phyloP scores from a whole-genome alignment of 1,140 invertebrate genomes.

The Penaeus indicus region DNA sequence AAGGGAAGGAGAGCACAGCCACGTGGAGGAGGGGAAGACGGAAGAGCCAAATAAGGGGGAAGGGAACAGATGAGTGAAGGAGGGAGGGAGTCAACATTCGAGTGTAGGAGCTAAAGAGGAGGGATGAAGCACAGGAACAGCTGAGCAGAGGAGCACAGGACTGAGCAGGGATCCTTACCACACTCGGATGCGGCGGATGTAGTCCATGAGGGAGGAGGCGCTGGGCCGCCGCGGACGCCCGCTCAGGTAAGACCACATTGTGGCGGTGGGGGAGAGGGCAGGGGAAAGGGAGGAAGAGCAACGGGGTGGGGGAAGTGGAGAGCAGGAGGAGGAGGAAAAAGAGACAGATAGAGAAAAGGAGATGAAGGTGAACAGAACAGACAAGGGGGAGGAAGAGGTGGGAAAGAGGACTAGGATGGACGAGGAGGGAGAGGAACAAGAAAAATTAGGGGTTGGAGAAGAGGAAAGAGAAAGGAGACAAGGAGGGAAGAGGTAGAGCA shows the following conservation, averaged over 20 bases:
- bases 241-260: constrained; percentile 61
- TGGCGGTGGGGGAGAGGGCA: constrained; percentile 2
- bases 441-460: neutral
- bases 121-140: neutral
- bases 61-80: neutral
- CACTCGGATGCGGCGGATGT: constrained; percentile 57
- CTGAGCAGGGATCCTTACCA: constrained; percentile 47
- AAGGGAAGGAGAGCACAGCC: neutral
- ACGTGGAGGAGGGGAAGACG: neutral
- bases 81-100: neutral
- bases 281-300: neutral
- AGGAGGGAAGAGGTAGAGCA: neutral
- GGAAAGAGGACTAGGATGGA: neutral
- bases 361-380: neutral
- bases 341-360: neutral
- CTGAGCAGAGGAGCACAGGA: neutral
- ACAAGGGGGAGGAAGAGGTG: neutral
- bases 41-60: neutral
- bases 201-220: constrained; percentile 61
- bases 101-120: neutral
- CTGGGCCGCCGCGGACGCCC: constrained; percentile 52
- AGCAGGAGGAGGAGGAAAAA: neutral
- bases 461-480: neutral
- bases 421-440: neutral
- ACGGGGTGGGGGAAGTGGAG: neutral